Conservation (phyloP, 2,888 invertebrate genomes). For the Orchesella flavescens region DNA sequence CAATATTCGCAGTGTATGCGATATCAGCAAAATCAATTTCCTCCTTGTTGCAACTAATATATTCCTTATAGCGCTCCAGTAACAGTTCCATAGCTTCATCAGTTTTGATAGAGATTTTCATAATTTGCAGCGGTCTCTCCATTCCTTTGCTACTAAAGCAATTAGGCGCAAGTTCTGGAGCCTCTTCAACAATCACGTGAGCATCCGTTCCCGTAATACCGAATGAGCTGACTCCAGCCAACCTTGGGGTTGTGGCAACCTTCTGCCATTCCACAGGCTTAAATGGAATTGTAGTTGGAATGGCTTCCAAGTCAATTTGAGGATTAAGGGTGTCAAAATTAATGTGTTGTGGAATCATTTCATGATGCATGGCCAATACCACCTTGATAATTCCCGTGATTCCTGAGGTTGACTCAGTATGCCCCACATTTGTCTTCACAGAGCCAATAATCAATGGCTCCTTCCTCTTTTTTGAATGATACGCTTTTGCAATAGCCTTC, state of each 20-base stretch:
- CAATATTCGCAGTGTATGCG: conserved; percentile 56
- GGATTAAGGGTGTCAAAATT: conserved; percentile 59
- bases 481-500: conserved; percentile 28
- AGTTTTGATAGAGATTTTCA: conserved; percentile 28
- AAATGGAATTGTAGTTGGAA: conserved; percentile 53
- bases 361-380: conserved; percentile 46
- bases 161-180: no score
- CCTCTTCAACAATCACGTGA: not conserved
- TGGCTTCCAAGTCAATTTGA: conserved; percentile 36
- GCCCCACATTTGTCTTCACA: conserved; percentile 63
- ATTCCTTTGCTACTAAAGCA: no score
- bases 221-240: conserved; percentile 58
- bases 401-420: conserved; percentile 57
- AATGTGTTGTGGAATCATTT: conserved; percentile 51
- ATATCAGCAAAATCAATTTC: conserved; percentile 38
- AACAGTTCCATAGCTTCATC: conserved; percentile 33
- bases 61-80: not conserved
- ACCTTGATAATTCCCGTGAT: conserved; percentile 63
- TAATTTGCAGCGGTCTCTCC: conserved; percentile 28
- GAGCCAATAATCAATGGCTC: conserved; percentile 42
- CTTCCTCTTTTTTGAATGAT: not conserved
- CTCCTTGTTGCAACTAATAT: not conserved
- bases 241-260: conserved; percentile 5
- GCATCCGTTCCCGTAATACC: conserved; percentile 41
- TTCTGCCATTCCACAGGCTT: conserved; percentile 29